Conservation (phyloP, 1,140 invertebrate species). For the Bombus picipes region DNA sequence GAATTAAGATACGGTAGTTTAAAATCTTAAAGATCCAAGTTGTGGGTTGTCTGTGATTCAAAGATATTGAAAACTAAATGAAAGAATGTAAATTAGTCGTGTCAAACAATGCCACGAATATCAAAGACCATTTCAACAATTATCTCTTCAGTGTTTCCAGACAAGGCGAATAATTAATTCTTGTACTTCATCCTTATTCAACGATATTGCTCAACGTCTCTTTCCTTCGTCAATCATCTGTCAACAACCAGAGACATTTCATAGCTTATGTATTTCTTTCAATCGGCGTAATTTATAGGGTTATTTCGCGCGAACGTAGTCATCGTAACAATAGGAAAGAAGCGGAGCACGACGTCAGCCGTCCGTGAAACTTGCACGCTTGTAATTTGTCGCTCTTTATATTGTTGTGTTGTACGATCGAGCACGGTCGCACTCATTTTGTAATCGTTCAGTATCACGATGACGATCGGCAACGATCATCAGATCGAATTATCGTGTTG, state of each 20-base stretch:
- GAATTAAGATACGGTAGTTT: background rate
- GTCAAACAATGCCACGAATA: too few species aligned
- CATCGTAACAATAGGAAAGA: conserved; percentile 30
- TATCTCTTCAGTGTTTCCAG: background rate
- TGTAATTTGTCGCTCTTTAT: background rate
- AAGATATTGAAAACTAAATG: background rate
- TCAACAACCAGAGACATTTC: background rate
- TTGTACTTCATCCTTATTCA: background rate
- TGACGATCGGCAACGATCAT: background rate
- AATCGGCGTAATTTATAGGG: conserved; percentile 15
- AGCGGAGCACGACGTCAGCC: conserved; percentile 5
- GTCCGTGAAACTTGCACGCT: background rate
- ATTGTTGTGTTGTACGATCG: conserved; percentile 8
- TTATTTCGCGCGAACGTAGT: background rate
- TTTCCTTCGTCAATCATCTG: background rate
- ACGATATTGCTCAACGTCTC: background rate
- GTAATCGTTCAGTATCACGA: conserved; percentile 17
- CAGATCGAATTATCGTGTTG: background rate
- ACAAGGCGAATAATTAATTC: background rate
- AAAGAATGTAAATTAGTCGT: background rate
- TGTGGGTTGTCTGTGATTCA: background rate
- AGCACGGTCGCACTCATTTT: background rate
- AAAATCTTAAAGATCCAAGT: too few species aligned
- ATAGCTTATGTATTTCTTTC: background rate
- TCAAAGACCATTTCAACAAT: background rate